Base-by-base conservation (phyloP, 1,140 invertebrate genomes). In the Pseudachorutes palmiensis region DNA sequence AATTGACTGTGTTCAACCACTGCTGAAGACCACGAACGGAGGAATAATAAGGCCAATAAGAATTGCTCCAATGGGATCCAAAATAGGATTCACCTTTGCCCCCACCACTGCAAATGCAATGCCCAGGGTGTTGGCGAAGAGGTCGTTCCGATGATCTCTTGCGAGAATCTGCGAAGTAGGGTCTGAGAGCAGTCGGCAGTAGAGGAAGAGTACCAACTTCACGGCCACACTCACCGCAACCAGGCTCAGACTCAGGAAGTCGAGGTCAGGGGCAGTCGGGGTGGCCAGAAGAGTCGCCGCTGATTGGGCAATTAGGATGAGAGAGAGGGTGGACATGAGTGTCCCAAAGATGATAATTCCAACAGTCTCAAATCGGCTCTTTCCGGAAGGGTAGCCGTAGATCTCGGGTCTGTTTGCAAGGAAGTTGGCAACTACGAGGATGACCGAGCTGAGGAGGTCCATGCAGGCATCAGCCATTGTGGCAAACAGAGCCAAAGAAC, bases 131-230 rank as follows among this genome's bases (percentile, higher is more conserved):
- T 63, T 63, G 31, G 41, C 2, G 24, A 63, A 48, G 16, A 63
- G 24, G 33, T 63, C 61, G 24, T 63, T 63, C 19, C 61, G 61
- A 29, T 63, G 61, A 29, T 63, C 61, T 63, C 41, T 9, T 5
- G 61, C 30, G 2, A 63, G 14, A 24, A 26, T 33, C 29, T 36
- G 31, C 9, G 3, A 26, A 24, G 61, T 36, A 19, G 41, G 12
- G 24, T 55, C 24, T 5, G 9, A 9, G 3, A 55, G 3, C 12
- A 63, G 33, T 3, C 61, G 61, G 29, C 61, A 63, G 61, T 63
- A 63, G 24, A 63, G 2, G 41, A 14, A 63, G 3, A 63, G 41
- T 14, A 12, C 12, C 3, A 41, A 9, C 41, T 63, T 63, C 2
- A 41, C 19, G 3, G n/a, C 22, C 3, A 63, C 12, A n/a, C 31